These are phyloP conservation scores for Endomychus coccineus DNA, from an alignment of 2,888 invertebrate genomes.

Conservation along the genomic window DNA sequence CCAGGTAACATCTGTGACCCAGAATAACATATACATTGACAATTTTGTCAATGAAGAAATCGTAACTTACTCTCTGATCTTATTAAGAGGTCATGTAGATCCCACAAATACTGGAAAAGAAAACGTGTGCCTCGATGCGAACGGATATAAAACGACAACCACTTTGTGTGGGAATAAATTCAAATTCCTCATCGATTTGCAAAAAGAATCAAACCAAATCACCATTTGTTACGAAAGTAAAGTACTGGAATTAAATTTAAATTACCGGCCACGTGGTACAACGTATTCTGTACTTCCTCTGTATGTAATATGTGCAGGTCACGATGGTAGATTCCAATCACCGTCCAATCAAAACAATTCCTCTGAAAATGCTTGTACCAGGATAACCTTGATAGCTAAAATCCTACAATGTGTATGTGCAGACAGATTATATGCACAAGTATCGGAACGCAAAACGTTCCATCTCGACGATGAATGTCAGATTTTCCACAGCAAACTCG, in stretches of 20 bases:
- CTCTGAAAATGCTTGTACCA: constrained; percentile 62
- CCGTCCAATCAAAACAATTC: constrained; percentile 47
- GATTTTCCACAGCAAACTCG: constrained; percentile 65
- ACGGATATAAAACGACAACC: no score
- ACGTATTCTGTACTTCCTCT: constrained; percentile 66
- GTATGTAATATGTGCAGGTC: constrained; percentile 74
- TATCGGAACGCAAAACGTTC: constrained; percentile 74
- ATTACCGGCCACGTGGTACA: constrained; percentile 53
- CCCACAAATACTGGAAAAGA: no score
- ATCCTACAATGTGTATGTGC: constrained; percentile 81
- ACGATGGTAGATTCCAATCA: constrained; percentile 70
- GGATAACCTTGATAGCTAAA: constrained; percentile 69
- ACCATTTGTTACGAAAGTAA: constrained; percentile 51
- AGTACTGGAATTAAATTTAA: constrained; percentile 46
- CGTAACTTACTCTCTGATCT: constrained; percentile 53
- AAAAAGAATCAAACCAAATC: constrained; percentile 56
- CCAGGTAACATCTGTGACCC: no score
- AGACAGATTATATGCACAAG: constrained; percentile 76
- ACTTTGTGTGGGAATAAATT: constrained; percentile 52
- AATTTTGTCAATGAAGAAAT: constrained; percentile 49
- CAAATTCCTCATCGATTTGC: constrained; percentile 59
- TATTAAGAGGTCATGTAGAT: constrained; percentile 53
- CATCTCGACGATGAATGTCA: constrained; percentile 68
- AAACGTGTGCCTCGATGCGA: no score
- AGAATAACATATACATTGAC: constrained; percentile 18